Conservation (phyloP, 2,888 invertebrate species). For the Rhingia campestris region DNA sequence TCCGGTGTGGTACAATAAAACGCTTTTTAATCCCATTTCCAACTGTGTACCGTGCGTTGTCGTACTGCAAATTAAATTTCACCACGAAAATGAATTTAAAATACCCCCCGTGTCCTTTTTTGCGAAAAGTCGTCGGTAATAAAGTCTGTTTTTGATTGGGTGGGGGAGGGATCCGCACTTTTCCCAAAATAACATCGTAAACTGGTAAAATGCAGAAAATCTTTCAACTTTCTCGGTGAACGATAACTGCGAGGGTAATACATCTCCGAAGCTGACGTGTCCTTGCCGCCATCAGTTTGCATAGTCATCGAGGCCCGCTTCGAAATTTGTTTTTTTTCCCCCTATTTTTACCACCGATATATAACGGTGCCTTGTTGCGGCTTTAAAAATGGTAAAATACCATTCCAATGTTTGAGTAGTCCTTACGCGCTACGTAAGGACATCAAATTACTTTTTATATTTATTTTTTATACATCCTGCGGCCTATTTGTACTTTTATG, state of each 20-base stretch:
- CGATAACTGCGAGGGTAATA: conserved; percentile 1
- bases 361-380: conserved; percentile 14
- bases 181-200: conserved; percentile 42
- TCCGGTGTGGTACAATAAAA: conserved; percentile 15
- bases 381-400: neutral
- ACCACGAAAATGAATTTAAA: conserved; percentile 41
- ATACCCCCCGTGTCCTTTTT: conserved; percentile 14
- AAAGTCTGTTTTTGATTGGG: neutral
- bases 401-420: too few species aligned
- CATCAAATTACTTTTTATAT: neutral
- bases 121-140: conserved; percentile 2
- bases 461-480: conserved; percentile 5
- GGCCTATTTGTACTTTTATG: conserved; percentile 36
- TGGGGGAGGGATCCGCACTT: neutral
- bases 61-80: conserved; percentile 43
- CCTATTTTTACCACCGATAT: conserved; percentile 1
- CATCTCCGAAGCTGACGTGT: conserved; percentile 18
- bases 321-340: neutral
- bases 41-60: conserved; percentile 12
- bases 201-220: conserved; percentile 45
- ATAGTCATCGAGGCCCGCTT: conserved; percentile 14
- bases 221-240: conserved; percentile 38
- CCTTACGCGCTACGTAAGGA: too few species aligned
- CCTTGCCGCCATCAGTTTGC: conserved; percentile 17
- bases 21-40: conserved; percentile 44